Evolutionary conservation across 1,140 invertebrate genomes (phyloP), one percentile per base, ranked within the genome.

Genomic region (Radopholus similis): DNA sequence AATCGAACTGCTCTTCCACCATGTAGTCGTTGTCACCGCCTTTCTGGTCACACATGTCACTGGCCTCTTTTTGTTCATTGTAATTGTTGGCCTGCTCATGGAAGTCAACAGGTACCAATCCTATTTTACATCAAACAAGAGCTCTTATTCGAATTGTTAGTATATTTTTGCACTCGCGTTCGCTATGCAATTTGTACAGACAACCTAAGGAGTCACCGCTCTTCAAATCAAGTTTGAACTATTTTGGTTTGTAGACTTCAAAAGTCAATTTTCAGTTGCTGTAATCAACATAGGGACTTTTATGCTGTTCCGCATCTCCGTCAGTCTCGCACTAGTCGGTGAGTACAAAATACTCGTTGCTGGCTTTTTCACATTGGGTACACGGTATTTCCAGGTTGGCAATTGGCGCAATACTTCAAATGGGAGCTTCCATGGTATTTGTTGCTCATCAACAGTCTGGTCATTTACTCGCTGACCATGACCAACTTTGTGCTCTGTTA

Each of bases 401-500:
- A 42, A 21, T 40, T 62, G 21, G 23, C 32, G 21, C 38, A 62
- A 13, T 62, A 49, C 54, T 4, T 26, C 8, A 44, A 38, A 9
- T 49, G 32, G 32, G 21, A 56, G 18, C 26, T 58, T n/a, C 11
- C 28, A 0, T 67, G 66, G 58, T 4, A 56, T 68, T 11, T 67
- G 34, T 32, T 13, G n/a, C 6, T 54, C 11, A 21, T 64, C 9
- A 23, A 53, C 30, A 38, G 21, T 11, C 8, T 71, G 13, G 59
- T 77, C 15, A 70, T 77, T 11, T 40, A 67, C 28, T 73, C 72
- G 18, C 40, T 82, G 18, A 47, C 68, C 21, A 70, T 57, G 11
- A 81, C 78, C 28, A 81, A 81, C 53, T 72, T 76, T 32, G 76
- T 81, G 8, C 76, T 81, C 37, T 72, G 63, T 26, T 81, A 82